A percentile compares a stretch with the other conserved stretches of the same genome.
Evolutionary conservation across 2,797 vertebrate species (phyloP).

Genomic region (Petrocephalus schoutedeni): DNA sequence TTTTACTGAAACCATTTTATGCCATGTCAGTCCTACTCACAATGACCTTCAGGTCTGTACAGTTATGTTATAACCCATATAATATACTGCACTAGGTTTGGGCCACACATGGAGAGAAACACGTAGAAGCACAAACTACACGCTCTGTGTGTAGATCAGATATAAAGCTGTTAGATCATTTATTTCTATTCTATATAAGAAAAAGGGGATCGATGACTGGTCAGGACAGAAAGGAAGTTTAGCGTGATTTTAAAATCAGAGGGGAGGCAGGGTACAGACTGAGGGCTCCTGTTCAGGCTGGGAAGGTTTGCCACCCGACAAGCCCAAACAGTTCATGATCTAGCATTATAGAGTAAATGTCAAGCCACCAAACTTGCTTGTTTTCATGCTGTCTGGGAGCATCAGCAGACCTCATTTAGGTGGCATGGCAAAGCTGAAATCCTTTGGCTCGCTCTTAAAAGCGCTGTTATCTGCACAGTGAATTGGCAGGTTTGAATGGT

Average conservation of each 20-base stretch:
- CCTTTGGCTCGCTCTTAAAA: not conserved
- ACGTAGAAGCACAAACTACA: not conserved
- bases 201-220: constrained; percentile 12
- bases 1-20: not conserved
- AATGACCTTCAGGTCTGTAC: not conserved
- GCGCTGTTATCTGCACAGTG: not conserved
- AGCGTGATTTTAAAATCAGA: constrained; percentile 30
- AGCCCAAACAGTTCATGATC: constrained; percentile 79
- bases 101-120: not conserved
- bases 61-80: not conserved
- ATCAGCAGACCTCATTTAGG: not conserved
- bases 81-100: not conserved
- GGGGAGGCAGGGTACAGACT: constrained; percentile 40
- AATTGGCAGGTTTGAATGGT: not conserved
- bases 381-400: not conserved
- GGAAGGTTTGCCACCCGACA: constrained; percentile 79
- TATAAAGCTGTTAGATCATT: not conserved
- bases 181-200: not conserved
- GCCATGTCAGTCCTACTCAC: not conserved
- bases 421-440: not conserved
- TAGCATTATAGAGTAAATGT: constrained; percentile 68
- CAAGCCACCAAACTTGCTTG: not conserved
- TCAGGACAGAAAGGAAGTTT: constrained; percentile 34
- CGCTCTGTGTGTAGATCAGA: constrained; percentile 11
- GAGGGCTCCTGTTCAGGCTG: constrained; percentile 84